Base-by-base conservation (phyloP, 2,797 vertebrate genomes). In the Gastrophryne carolinensis region DNA sequence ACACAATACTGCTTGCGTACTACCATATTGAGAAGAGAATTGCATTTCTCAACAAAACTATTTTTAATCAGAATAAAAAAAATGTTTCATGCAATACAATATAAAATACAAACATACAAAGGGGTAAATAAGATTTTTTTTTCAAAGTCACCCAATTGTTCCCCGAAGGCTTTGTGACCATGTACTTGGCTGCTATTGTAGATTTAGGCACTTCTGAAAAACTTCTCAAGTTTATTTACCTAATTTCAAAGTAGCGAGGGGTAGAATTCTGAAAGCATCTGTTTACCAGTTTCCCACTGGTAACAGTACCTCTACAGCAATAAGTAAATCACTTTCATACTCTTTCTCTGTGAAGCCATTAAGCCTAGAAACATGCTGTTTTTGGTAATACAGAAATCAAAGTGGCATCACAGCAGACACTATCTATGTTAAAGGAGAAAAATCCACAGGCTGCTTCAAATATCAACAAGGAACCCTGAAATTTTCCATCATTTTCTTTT, bases 381-480 rank as follows among this genome's bases (percentile, higher is more conserved):
- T 88, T 90, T 85, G 90, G 89, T 93, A 92, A 91, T 89, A 86
- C 86, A 84, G 90, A 88, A 89, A 94, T 94, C 91, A 92, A 93
- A 92, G 90, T 73, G 83, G 85, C 81, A 86, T 87, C 89, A 85
- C 84, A 86, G 88, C 83, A 87, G 87, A 93, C 88, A 85, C 88
- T 87, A 89, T 90, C 89, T 90, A 85, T 88, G 87, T 89, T 90
- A 90, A 88, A 88, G 91, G 90, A 90, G 88, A 92, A 90, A 91
- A 94, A 96, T 94, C 91, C 93, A 92, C 90, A 89, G 89, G 89
- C 89, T 90, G 89, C 90, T 89, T 90, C 93, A 92, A 91, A 94
- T 93, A 94, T 90, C 93, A 91, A 77, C 74, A 77, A 84, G 87
- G 83, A 90, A 90, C 90, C 89, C 93, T 90, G 89, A 92, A 91